These are phyloP conservation scores for Hippopotamyrus pictus DNA, from an alignment of 2,797 vertebrate genomes.

Conservation along the genomic window DNA sequence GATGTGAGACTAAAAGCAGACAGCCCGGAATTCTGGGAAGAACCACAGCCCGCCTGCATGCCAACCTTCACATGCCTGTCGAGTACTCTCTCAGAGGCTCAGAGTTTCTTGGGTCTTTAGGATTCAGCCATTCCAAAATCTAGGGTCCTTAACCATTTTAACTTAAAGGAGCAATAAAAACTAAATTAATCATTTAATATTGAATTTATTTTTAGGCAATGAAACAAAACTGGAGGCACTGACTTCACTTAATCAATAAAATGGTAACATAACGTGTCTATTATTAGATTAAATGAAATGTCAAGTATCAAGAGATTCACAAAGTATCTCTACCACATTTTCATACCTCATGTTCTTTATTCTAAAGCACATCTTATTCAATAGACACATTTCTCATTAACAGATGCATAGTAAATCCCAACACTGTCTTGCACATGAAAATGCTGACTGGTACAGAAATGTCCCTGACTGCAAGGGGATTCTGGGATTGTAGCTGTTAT, in stretches of 20 bases:
- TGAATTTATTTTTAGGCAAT: neutral
- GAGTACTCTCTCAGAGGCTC: neutral
- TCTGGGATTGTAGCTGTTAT: neutral
- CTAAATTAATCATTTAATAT: neutral
- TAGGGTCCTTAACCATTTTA: neutral
- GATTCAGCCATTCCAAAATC: neutral
- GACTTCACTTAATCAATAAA: constrained; percentile 3
- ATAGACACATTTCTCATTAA: neutral
- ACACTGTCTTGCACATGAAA: neutral
- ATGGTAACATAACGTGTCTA: constrained; percentile 1
- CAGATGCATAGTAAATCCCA: constrained; percentile 5
- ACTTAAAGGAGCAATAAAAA: neutral
- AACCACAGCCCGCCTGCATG: neutral
- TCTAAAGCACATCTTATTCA: neutral
- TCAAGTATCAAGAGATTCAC: neutral
- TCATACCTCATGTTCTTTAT: neutral
- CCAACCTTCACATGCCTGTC: neutral
- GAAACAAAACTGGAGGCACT: neutral
- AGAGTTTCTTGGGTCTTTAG: neutral
- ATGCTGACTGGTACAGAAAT: constrained; percentile 1
- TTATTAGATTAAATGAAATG: constrained; percentile 9
- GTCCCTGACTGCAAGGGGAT: neutral
- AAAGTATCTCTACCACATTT: neutral
- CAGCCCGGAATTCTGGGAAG: neutral
- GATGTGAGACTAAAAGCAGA: neutral